A percentile compares a stretch with the other conserved stretches of the same genome.
Conservation (phyloP, 2,888 invertebrate genomes). For the Brenthis ino region DNA sequence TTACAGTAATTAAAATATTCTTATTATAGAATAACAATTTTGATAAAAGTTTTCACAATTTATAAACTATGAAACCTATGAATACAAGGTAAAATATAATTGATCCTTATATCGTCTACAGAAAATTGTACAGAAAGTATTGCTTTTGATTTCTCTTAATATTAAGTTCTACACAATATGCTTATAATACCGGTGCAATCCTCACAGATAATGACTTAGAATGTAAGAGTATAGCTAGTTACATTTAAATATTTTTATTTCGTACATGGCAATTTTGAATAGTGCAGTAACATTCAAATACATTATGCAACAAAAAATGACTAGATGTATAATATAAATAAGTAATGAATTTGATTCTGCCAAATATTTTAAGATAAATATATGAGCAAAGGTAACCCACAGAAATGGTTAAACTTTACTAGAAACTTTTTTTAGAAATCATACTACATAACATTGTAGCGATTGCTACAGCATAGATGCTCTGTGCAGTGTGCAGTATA, state of each 20-base stretch:
- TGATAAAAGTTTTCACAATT: slow-evolving; percentile 28
- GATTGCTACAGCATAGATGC: not conserved
- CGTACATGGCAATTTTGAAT: not conserved
- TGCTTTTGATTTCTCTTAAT: slow-evolving; percentile 38
- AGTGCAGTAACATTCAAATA: no score
- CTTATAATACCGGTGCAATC: not conserved
- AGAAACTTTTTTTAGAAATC: not conserved
- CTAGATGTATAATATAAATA: not conserved
- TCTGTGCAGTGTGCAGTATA: not conserved
- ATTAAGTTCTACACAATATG: slow-evolving; percentile 20
- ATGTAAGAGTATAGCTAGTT: not conserved
- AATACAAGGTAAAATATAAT: slow-evolving; percentile 24
- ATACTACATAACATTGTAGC: not conserved
- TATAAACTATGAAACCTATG: slow-evolving; percentile 28
- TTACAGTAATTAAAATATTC: slow-evolving; percentile 8
- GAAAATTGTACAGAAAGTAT: slow-evolving; percentile 40
- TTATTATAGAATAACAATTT: slow-evolving; percentile 29
- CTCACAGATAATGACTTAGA: slow-evolving; percentile 6
- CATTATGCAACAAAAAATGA: no score
- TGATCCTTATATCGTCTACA: slow-evolving; percentile 27
- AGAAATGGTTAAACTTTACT: not conserved
- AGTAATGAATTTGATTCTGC: not conserved
- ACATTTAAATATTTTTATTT: not conserved
- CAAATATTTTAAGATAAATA: not conserved
- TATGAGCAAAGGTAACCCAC: not conserved